phyloP scores from a whole-genome alignment of 2,797 vertebrate genomes.

The Phalanger gymnotis region DNA sequence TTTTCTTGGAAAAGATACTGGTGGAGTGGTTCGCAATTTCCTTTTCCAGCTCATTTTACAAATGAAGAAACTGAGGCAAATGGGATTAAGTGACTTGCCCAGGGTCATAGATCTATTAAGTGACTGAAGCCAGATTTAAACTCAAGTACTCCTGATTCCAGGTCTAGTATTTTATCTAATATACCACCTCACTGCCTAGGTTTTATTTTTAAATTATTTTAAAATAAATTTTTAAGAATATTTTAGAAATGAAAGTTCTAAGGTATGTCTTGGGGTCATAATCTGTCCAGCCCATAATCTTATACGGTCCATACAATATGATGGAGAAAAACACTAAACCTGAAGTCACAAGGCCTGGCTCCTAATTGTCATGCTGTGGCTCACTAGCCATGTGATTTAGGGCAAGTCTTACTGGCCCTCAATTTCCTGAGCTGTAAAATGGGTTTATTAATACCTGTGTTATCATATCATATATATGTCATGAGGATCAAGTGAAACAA shows the following conservation, averaged over 20 bases:
- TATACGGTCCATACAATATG: background rate
- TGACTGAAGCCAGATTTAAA: background rate
- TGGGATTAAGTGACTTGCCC: background rate
- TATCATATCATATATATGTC: background rate
- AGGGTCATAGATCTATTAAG: background rate
- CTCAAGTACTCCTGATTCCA: background rate
- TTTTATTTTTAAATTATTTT: background rate
- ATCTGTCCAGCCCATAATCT: background rate
- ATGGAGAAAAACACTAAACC: background rate
- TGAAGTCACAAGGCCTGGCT: background rate
- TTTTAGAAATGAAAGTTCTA: background rate
- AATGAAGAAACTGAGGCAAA: background rate
- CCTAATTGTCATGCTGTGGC: background rate
- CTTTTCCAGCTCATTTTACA: background rate
- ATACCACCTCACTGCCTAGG: background rate
- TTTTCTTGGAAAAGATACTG: too few relatives aligned
- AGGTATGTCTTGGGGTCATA: background rate
- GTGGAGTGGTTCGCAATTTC: too few relatives aligned
- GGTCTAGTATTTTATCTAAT: background rate
- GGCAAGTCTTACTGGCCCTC: background rate
- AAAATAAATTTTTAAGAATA: background rate
- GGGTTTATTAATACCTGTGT: background rate
- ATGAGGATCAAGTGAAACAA: background rate
- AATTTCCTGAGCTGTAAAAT: background rate
- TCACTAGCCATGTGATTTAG: background rate